Base-by-base conservation (phyloP, 2,888 invertebrate species). In the Philhelius pedissequus region DNA sequence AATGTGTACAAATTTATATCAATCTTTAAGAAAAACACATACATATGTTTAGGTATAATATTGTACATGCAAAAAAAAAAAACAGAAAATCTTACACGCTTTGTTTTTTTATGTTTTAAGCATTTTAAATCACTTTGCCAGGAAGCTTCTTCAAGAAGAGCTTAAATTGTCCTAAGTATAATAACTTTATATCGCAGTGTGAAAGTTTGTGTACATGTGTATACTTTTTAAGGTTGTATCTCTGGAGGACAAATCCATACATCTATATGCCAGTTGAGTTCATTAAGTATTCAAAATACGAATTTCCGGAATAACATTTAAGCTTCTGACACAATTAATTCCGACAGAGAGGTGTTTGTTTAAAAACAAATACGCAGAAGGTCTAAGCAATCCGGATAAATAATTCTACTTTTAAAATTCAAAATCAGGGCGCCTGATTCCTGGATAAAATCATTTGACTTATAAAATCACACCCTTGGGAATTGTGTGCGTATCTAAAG, bases 201-300 rank as follows among this genome's bases (percentile, higher is more conserved):
- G 9, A 3, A 48, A 48, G 22, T 22, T 48, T 48, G 3, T 48
- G 22, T 48, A n/a, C n/a, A 43, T 25, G 25, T 11, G 1, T 8
- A 20, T 13, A 22, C 40, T 30, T 52, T 9, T 9, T 9, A 15
- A 8, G 9, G 15, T 30, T 15, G 15, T 30, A 15, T 30, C 30
- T 62, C 18, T 13, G 13, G 43, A n/a, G 40, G 15, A 30, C 30
- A 45, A 20, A 27, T 32, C 32, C 32, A 20, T n/a, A n/a, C n/a
- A 43, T 62, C 22, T n/a, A 48, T 54, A n/a, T n/a, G n/a, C n/a
- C 13, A 20, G 13, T 45, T 9, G 15, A 52, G 18, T 76, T 81
- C 70, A 70, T 81, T 43, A 50, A 5, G 43, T 58, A 81, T 81
- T 76, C 70, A 70, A 64, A 64, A 38, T 64, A 64, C 43, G 32